Percentiles rank a stretch among this genome's conserved stretches.
phyloP scores from a whole-genome alignment of 2,888 invertebrate genomes.

The Romanomermis culicivorax region DNA sequence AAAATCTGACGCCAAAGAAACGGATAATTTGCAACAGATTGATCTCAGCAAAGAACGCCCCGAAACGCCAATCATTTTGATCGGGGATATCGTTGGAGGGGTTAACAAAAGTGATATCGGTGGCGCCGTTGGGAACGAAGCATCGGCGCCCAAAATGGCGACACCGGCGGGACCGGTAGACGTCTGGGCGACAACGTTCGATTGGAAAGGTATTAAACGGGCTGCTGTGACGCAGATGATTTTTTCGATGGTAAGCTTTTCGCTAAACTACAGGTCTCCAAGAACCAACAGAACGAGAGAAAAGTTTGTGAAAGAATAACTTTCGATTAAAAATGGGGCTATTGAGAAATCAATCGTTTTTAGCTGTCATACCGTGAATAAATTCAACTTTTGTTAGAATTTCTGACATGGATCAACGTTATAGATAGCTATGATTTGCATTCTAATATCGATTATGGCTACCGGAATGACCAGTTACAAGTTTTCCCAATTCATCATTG shows the following conservation, averaged over 20 bases:
- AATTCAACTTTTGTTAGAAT: too few relatives aligned
- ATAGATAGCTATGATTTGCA: constrained; percentile 5
- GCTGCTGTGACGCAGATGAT: constrained; percentile 6
- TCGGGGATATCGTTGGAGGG: background rate
- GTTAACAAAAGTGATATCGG: background rate
- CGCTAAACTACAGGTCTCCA: too few relatives aligned
- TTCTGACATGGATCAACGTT: too few relatives aligned
- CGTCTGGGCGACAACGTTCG: background rate
- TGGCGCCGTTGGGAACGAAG: too few relatives aligned
- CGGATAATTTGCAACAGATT: background rate
- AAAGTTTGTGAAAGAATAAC: too few relatives aligned
- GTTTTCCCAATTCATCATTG: constrained; percentile 9
- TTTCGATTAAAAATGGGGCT: too few relatives aligned
- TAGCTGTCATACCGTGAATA: too few relatives aligned
- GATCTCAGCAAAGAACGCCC: background rate
- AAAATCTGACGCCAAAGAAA: background rate
- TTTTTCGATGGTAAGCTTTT: background rate
- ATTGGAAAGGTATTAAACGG: constrained; percentile 9
- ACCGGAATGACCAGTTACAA: constrained; percentile 11
- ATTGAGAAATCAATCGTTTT: too few relatives aligned
- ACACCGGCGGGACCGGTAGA: background rate
- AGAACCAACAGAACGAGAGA: too few relatives aligned
- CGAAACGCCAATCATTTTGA: background rate
- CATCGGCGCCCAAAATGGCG: background rate
- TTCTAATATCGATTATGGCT: constrained; percentile 7